A percentile compares a stretch with the other conserved stretches of the same genome.
Conservation (phyloP, 2,888 invertebrate genomes). For the Xestobium rufovillosum region DNA sequence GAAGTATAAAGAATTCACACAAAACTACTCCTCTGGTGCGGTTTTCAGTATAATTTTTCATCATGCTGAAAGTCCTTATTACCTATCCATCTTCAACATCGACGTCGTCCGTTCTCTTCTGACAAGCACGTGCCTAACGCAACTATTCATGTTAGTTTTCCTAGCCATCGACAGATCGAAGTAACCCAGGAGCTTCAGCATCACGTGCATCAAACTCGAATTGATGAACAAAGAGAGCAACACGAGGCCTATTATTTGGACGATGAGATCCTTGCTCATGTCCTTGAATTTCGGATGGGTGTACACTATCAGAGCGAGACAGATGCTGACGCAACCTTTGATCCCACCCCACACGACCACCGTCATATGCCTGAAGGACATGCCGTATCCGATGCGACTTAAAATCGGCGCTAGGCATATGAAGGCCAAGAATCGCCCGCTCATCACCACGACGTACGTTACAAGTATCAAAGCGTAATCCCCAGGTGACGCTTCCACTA, state of each 20-base stretch:
- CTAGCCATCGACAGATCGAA: constrained; percentile 48
- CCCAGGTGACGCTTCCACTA: background rate
- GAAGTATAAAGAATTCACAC: too few species aligned
- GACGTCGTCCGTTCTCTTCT: constrained; percentile 48
- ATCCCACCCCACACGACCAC: constrained; percentile 58
- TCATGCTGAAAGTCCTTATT: too few species aligned
- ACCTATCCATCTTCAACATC: constrained; percentile 54
- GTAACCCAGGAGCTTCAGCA: constrained; percentile 48
- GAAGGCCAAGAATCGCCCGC: background rate
- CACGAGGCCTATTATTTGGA: constrained; percentile 52
- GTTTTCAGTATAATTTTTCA: too few species aligned
- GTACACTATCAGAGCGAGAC: constrained; percentile 50
- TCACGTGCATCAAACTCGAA: constrained; percentile 48
- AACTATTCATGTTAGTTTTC: constrained; percentile 51
- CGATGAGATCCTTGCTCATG: constrained; percentile 45
- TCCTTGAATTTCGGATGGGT: constrained; percentile 41
- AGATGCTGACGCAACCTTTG: constrained; percentile 52
- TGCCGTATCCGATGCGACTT: constrained; percentile 47
- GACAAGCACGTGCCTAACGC: constrained; percentile 46
- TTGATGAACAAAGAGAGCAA: constrained; percentile 52
- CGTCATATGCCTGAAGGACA: constrained; percentile 51
- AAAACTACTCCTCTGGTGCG: too few species aligned
- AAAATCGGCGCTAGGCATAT: constrained; percentile 1
- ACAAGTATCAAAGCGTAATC: background rate
- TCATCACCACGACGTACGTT: background rate